phyloP scores from a whole-genome alignment of 2,797 vertebrate species.

The Labeo calbasu region DNA sequence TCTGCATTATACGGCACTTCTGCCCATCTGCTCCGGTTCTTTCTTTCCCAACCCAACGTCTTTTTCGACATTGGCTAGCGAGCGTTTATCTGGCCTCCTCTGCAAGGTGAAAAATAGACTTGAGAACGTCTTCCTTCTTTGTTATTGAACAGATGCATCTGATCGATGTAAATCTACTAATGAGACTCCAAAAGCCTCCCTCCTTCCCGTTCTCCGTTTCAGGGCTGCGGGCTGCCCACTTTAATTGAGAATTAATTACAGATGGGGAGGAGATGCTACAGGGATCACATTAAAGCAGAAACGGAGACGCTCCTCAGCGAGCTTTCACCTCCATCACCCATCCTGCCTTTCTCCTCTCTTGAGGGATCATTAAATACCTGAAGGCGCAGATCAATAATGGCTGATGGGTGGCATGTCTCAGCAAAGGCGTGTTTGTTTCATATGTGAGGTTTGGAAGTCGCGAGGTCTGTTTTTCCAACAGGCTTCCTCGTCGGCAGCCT shows the following conservation, averaged over 20 bases:
- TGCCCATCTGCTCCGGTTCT: slow-evolving; percentile 22
- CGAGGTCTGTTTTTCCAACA: not conserved
- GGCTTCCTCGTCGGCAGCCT: not conserved
- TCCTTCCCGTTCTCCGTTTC: slow-evolving; percentile 33
- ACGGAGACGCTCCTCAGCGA: slow-evolving; percentile 1
- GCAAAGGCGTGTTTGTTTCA: slow-evolving; percentile 11
- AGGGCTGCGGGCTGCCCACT: slow-evolving; percentile 46
- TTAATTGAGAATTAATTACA: slow-evolving; percentile 66
- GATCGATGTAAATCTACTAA: slow-evolving; percentile 66
- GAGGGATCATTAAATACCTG: slow-evolving; percentile 50
- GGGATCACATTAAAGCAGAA: slow-evolving; percentile 54
- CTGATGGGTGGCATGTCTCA: slow-evolving; percentile 25
- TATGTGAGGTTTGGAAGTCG: not conserved
- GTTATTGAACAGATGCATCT: slow-evolving; percentile 62
- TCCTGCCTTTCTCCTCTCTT: slow-evolving; percentile 25
- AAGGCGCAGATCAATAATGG: slow-evolving; percentile 30
- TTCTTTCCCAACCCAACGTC: slow-evolving; percentile 16
- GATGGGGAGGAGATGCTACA: slow-evolving; percentile 53
- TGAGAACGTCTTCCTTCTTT: slow-evolving; percentile 57
- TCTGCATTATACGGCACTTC: slow-evolving; percentile 46
- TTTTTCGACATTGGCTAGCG: slow-evolving; percentile 43
- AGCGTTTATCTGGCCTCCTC: slow-evolving; percentile 34
- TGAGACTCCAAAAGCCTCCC: slow-evolving; percentile 54
- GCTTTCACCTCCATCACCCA: slow-evolving; percentile 36
- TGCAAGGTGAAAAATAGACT: slow-evolving; percentile 51